phyloP scores from a whole-genome alignment of 1,140 invertebrate species.

The Drosophila murphyi region DNA sequence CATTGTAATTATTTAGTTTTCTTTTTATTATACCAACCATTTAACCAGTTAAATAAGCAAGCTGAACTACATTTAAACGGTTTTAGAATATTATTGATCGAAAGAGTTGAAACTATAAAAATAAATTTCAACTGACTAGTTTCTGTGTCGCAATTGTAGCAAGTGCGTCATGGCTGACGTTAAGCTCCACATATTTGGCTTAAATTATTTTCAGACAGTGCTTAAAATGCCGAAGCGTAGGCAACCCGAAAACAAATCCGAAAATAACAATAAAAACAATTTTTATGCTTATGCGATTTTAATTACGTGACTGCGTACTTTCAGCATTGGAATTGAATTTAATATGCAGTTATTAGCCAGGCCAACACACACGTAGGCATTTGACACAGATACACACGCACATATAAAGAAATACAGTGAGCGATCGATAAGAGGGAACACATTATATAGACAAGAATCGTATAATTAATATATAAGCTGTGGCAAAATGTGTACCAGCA shows the following conservation, averaged over 20 bases:
- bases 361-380: conserved; percentile 29
- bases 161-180: conserved; percentile 29
- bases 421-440: not conserved
- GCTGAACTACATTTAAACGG: no score
- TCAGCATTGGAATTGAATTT: conserved; percentile 74
- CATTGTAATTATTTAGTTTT: no score
- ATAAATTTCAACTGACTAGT: conserved; percentile 15
- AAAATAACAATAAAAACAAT: conserved; percentile 47
- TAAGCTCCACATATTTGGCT: not conserved
- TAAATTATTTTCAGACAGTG: conserved; percentile 43
- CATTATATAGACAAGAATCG: no score
- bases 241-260: conserved; percentile 20
- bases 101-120: not conserved
- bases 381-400: conserved; percentile 64
- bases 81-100: not conserved
- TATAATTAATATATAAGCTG: no score
- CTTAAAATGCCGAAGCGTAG: conserved; percentile 67
- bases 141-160: not conserved
- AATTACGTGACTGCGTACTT: conserved; percentile 75
- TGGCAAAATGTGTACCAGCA: no score
- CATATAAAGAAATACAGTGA: conserved; percentile 5
- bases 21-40: no score
- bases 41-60: no score
- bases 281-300: conserved; percentile 67
- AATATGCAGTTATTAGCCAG: conserved; percentile 68